A percentile compares a stretch with the other conserved stretches of the same genome.
phyloP scores from a whole-genome alignment of 1,140 invertebrate species.

The Atta texana region DNA sequence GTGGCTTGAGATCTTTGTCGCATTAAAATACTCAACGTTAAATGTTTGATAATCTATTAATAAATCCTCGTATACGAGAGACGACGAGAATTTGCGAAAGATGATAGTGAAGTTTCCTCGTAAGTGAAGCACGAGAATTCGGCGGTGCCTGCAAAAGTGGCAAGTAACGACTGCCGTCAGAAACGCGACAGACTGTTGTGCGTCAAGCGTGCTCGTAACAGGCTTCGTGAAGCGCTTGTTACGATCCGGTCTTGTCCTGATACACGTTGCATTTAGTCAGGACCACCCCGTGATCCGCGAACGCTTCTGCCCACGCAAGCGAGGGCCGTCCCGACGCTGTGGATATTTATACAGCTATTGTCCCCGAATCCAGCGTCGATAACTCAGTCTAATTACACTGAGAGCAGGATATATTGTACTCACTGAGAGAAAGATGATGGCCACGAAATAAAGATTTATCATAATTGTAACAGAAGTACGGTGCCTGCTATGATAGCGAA shows the following conservation, averaged over 20 bases:
- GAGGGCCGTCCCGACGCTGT: conserved; percentile 67
- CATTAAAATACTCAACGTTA: background rate
- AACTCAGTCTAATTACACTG: conserved; percentile 83
- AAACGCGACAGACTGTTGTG: conserved; percentile 74
- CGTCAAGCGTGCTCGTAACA: conserved; percentile 75
- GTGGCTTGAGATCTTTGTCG: background rate
- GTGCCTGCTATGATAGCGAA: background rate
- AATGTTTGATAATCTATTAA: background rate
- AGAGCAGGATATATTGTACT: conserved; percentile 39
- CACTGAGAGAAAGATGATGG: conserved; percentile 18
- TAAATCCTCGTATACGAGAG: background rate
- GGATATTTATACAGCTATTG: conserved; percentile 84
- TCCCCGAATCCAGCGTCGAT: conserved; percentile 80
- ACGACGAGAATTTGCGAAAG: conserved; percentile 11
- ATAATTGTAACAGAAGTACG: background rate
- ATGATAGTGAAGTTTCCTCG: conserved; percentile 10
- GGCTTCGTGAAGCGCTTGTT: conserved; percentile 80
- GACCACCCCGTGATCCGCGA: conserved; percentile 76
- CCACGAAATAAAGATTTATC: conserved; percentile 30
- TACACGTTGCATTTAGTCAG: conserved; percentile 78
- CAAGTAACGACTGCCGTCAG: conserved; percentile 78
- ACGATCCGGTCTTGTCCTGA: conserved; percentile 76
- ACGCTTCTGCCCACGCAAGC: conserved; percentile 76
- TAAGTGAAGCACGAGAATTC: conserved; percentile 66
- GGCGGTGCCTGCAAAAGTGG: conserved; percentile 73